Percentiles rank a stretch among this genome's conserved stretches.
Evolutionary conservation across 1,140 invertebrate species (phyloP).

Genomic region (Danaus melanippus): DNA sequence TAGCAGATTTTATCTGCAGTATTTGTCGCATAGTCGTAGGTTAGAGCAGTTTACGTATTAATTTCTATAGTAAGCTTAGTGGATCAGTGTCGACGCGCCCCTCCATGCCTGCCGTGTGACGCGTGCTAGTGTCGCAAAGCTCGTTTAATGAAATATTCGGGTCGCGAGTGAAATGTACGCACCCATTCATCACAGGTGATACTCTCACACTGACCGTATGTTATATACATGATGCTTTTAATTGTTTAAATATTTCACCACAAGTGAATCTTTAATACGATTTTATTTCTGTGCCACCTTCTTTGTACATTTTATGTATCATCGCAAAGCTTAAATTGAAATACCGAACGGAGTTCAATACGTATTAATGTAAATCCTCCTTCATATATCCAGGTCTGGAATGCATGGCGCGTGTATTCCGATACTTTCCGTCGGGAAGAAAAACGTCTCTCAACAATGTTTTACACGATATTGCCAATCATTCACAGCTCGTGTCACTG

Average conservation of each 20-base stretch:
- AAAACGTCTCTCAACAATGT: slow-evolving; percentile 34
- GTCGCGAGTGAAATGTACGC: slow-evolving; percentile 54
- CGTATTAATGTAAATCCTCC: slow-evolving; percentile 9
- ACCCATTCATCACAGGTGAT: slow-evolving; percentile 57
- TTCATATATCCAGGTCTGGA: slow-evolving; percentile 15
- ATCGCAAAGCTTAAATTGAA: not conserved
- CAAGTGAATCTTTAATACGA: no score
- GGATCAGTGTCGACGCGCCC: slow-evolving; percentile 51
- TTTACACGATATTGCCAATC: slow-evolving; percentile 42
- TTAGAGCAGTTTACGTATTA: slow-evolving; percentile 46
- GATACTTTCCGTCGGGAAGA: slow-evolving; percentile 27
- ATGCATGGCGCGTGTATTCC: slow-evolving; percentile 27
- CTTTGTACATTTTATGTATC: slow-evolving; percentile 2
- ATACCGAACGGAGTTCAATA: no score
- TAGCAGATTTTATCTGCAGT: slow-evolving; percentile 22
- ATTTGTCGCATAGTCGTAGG: slow-evolving; percentile 34
- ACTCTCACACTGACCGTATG: slow-evolving; percentile 36
- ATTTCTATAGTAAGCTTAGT: slow-evolving; percentile 59
- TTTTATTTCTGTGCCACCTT: not conserved
- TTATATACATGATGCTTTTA: slow-evolving; percentile 5
- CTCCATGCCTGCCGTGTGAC: slow-evolving; percentile 22
- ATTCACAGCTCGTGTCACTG: slow-evolving; percentile 34
- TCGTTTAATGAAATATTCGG: slow-evolving; percentile 68
- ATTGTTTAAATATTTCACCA: no score
- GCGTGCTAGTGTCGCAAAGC: slow-evolving; percentile 33